Conservation (phyloP, 1,140 invertebrate genomes). For the Goniozus legneri region DNA sequence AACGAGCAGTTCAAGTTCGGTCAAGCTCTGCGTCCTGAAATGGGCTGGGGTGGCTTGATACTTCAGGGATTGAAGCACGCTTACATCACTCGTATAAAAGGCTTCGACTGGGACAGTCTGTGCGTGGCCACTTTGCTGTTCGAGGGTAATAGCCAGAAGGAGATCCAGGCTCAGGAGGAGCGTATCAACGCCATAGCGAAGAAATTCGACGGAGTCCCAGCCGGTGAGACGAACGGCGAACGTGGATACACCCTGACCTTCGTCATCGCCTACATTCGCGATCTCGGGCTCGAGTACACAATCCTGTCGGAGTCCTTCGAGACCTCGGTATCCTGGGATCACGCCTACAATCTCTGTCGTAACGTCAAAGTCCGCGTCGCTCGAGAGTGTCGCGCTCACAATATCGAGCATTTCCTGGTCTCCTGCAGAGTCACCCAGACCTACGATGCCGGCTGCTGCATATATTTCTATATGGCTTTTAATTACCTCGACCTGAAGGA, state of each 20-base stretch:
- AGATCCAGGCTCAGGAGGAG: constrained; percentile 76
- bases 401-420: constrained; percentile 65
- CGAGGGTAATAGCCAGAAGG: constrained; percentile 69
- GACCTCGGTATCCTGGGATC: constrained; percentile 96
- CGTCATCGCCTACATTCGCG: constrained; percentile 97
- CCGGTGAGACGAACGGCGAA: constrained; percentile 90
- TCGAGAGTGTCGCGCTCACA: constrained; percentile 67
- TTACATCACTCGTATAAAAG: constrained; percentile 88
- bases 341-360: constrained; percentile 74
- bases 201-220: constrained; percentile 73
- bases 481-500: constrained; percentile 63
- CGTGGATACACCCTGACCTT: constrained; percentile 95
- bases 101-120: constrained; percentile 79
- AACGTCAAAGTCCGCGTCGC: constrained; percentile 85
- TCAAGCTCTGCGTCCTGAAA: constrained; percentile 78
- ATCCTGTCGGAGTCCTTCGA: constrained; percentile 96
- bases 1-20: constrained; percentile 96
- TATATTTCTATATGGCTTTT: constrained; percentile 98
- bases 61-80: constrained; percentile 81
- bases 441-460: constrained; percentile 94
- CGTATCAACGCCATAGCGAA: constrained; percentile 81
- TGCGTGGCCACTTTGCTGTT: constrained; percentile 92
- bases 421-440: constrained; percentile 92
- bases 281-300: constrained; percentile 84
- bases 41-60: constrained; percentile 67